A percentile compares a stretch with the other conserved stretches of the same genome.
Conservation (phyloP, 2,888 invertebrate genomes). For the Cyrtodaria siliqua region DNA sequence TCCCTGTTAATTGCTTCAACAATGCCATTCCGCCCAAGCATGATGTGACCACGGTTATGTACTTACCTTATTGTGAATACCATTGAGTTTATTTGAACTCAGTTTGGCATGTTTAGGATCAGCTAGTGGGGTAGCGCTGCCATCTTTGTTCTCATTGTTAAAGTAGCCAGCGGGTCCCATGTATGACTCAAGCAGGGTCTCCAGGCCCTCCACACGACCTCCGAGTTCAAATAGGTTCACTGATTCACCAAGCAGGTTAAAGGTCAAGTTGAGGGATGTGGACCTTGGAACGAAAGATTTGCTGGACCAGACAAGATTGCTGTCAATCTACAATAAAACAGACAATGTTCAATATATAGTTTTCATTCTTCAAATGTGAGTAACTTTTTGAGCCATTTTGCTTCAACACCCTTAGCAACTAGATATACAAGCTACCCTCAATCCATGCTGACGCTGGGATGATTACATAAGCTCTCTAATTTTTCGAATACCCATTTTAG, state of each 20-base stretch:
- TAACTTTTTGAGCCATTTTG: not conserved
- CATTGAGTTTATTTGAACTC: slow-evolving; percentile 67
- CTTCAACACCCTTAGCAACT: too few species aligned
- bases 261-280: slow-evolving; percentile 84
- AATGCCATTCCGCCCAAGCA: too few species aligned
- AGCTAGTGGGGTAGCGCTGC: slow-evolving; percentile 50
- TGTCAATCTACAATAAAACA: slow-evolving; percentile 71
- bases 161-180: slow-evolving; percentile 90
- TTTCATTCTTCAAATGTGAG: too few species aligned
- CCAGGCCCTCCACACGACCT: slow-evolving; percentile 94
- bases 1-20: too few species aligned
- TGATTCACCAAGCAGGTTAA: slow-evolving; percentile 90
- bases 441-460: too few species aligned
- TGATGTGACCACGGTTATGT: too few species aligned
- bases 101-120: slow-evolving; percentile 81
- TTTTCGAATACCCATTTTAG: too few species aligned
- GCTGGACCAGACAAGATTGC: slow-evolving; percentile 84
- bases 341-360: too few species aligned
- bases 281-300: slow-evolving; percentile 85
- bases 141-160: slow-evolving; percentile 73
- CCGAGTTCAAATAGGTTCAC: slow-evolving; percentile 94
- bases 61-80: slow-evolving; percentile 72
- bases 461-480: too few species aligned
- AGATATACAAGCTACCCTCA: too few species aligned
- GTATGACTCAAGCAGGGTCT: slow-evolving; percentile 92